A percentile compares a stretch with the other conserved stretches of the same genome.
phyloP scores from a whole-genome alignment of 1,140 invertebrate genomes.

The Zaprionus tsacasi region DNA sequence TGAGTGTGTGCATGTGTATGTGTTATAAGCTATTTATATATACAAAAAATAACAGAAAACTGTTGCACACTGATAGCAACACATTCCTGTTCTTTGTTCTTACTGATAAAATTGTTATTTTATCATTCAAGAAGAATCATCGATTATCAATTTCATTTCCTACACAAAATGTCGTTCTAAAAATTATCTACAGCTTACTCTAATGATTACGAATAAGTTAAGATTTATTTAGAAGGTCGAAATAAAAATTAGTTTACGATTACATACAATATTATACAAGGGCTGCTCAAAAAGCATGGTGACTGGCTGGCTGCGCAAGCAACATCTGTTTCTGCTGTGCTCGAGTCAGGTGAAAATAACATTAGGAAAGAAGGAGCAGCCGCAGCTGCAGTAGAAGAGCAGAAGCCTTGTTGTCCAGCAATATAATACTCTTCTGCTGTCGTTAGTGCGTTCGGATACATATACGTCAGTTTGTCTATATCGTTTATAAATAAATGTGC shows the following conservation, averaged over 20 bases:
- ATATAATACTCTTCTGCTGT: constrained; percentile 17
- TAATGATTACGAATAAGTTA: constrained; percentile 73
- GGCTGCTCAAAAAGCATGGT: constrained; percentile 28
- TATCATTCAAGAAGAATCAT: constrained; percentile 16
- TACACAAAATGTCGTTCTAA: constrained; percentile 26
- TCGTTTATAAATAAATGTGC: constrained; percentile 53
- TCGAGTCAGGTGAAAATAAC: background rate
- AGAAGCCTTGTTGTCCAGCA: constrained; percentile 30
- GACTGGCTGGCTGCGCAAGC: constrained; percentile 3
- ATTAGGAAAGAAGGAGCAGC: background rate
- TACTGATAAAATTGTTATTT: constrained; percentile 24
- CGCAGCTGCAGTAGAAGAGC: constrained; percentile 10
- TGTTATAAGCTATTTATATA: constrained; percentile 62
- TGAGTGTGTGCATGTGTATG: constrained; percentile 15
- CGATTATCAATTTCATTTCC: constrained; percentile 28
- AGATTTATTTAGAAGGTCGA: constrained; percentile 60
- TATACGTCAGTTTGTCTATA: background rate
- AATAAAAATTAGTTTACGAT: constrained; percentile 48
- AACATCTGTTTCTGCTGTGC: constrained; percentile 3
- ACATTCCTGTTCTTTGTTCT: constrained; percentile 7
- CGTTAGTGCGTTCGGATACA: constrained; percentile 31
- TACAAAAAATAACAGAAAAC: constrained; percentile 54
- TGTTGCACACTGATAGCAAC: constrained; percentile 33
- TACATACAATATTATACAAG: constrained; percentile 77
- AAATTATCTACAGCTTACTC: constrained; percentile 76